Percentiles rank a stretch among this genome's conserved stretches.
These are phyloP conservation scores for Notarius lentiginosus DNA, from an alignment of 2,113 vertebrate species.

Conservation along the genomic window DNA sequence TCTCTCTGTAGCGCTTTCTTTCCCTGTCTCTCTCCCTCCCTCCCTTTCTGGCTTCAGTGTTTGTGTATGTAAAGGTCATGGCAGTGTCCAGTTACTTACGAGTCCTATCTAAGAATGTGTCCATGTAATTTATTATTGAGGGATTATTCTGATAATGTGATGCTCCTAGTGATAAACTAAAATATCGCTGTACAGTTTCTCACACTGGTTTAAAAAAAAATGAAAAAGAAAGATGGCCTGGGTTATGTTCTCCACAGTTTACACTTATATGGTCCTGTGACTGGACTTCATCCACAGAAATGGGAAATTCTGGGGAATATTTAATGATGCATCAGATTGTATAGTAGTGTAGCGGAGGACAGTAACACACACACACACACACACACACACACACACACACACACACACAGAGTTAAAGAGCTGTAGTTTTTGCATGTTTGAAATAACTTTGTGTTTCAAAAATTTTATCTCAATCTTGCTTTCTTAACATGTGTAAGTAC, in stretches of 20 bases:
- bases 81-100: not conserved
- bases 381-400: no score
- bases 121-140: not conserved
- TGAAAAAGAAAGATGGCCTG: not conserved
- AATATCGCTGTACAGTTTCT: not conserved
- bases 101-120: constrained; percentile 21
- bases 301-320: not conserved
- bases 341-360: not conserved
- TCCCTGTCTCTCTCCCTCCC: not conserved
- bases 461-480: not conserved
- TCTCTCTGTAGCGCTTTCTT: not conserved
- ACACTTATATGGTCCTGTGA: not conserved
- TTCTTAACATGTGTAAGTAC: not conserved
- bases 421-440: not conserved
- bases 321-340: not conserved
- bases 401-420: not conserved
- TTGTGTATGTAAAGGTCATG: not conserved
- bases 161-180: not conserved
- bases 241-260: not conserved
- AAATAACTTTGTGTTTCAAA: not conserved
- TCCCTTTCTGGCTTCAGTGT: not conserved
- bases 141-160: not conserved
- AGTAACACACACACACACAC: not conserved
- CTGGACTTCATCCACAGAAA: not conserved
- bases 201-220: not conserved